These are phyloP conservation scores for Xiphorhynchus elegans DNA, from an alignment of 2,113 vertebrate species.

Conservation along the genomic window DNA sequence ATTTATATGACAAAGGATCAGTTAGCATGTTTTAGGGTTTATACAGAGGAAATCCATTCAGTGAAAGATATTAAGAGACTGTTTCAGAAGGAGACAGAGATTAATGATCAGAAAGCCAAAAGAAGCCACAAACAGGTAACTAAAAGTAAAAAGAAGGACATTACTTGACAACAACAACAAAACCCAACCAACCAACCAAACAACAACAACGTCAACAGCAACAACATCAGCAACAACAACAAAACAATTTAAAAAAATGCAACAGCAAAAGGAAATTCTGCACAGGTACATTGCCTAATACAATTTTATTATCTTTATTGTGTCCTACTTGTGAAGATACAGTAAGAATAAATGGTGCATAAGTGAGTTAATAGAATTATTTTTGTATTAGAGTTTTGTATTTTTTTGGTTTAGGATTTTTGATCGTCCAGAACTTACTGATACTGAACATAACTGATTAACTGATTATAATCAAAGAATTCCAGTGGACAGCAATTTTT, in stretches of 20 bases:
- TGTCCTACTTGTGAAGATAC: background rate
- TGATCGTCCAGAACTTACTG: background rate
- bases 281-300: background rate
- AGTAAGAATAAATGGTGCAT: background rate
- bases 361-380: background rate
- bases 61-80: background rate
- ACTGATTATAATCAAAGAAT: background rate
- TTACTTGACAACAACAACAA: background rate
- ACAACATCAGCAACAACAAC: too few species aligned
- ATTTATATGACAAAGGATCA: background rate
- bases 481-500: rapidly evolving
- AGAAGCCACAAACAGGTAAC: background rate
- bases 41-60: background rate
- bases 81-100: background rate
- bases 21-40: background rate
- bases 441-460: background rate
- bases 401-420: background rate
- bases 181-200: background rate
- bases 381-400: background rate
- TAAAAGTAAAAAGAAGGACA: background rate
- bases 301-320: background rate
- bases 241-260: background rate
- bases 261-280: background rate
- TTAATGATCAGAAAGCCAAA: background rate
- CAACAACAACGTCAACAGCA: background rate